These are phyloP conservation scores for Gari tellinella DNA, from an alignment of 2,888 invertebrate species.

Conservation along the genomic window DNA sequence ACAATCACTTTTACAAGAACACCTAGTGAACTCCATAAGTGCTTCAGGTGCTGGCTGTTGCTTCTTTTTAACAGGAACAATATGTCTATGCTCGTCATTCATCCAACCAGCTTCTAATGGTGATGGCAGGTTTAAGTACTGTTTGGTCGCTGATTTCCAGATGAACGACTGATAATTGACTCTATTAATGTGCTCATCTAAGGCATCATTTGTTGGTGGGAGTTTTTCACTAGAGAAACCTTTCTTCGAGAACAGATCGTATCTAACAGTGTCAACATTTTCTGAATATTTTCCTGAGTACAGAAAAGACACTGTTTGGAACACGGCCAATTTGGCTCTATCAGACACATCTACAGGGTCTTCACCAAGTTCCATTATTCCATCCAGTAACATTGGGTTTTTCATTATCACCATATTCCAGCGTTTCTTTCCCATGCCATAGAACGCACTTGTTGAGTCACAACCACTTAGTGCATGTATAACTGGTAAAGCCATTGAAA, in stretches of 20 bases:
- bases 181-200: conserved; percentile 1
- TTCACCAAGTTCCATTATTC: conserved; percentile 8
- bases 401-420: not conserved
- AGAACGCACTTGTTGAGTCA: conserved; percentile 7
- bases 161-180: conserved; percentile 10
- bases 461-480: conserved; percentile 13
- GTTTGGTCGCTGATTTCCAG: conserved; percentile 10
- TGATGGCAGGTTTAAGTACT: conserved; percentile 4
- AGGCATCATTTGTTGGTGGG: conserved; percentile 17
- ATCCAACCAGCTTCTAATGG: conserved; percentile 12
- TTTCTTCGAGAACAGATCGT: conserved; percentile 18
- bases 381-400: conserved; percentile 3
- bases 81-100: conserved; percentile 2
- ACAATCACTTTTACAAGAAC: conserved; percentile 3
- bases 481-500: not conserved
- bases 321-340: not conserved
- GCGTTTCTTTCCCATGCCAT: not conserved
- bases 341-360: conserved; percentile 4
- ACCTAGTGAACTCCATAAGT: conserved; percentile 11
- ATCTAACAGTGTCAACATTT: conserved; percentile 1
- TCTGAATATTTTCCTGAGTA: conserved; percentile 3
- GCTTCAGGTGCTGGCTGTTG: conserved; percentile 2
- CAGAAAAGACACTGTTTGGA: not conserved
- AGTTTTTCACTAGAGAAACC: conserved; percentile 20
- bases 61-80: conserved; percentile 8